Percentiles rank a stretch among this genome's conserved stretches.
Evolutionary conservation across 1,140 invertebrate species (phyloP).

Genomic region (Zaprionus africanus): DNA sequence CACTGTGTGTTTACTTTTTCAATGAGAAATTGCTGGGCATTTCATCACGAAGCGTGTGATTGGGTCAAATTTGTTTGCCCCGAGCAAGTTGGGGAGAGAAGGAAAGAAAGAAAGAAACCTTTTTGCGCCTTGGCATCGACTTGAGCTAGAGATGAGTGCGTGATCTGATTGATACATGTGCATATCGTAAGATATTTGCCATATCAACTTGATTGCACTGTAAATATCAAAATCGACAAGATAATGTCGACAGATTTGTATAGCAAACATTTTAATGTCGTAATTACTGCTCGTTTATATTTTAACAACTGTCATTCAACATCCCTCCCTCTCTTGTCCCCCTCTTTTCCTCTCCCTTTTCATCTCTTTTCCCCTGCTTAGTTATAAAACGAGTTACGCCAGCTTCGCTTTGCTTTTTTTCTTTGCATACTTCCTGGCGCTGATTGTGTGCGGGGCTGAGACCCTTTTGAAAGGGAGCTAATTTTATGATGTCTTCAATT

Average conservation of each 20-base stretch:
- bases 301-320: background rate
- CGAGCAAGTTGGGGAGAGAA: background rate
- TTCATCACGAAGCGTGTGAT: conserved; percentile 66
- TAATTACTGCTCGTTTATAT: conserved; percentile 3
- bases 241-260: background rate
- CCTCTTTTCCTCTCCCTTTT: background rate
- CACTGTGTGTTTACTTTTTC: conserved; percentile 67
- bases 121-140: too few species aligned
- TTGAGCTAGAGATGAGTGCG: conserved; percentile 27
- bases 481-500: conserved; percentile 73
- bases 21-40: conserved; percentile 70
- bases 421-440: conserved; percentile 35
- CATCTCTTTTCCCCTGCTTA: background rate
- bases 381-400: background rate
- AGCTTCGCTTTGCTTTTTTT: conserved; percentile 23
- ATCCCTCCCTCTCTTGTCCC: background rate
- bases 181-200: conserved; percentile 12
- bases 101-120: background rate
- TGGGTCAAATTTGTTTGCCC: conserved; percentile 43
- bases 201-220: conserved; percentile 12
- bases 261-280: background rate
- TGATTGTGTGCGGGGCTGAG: background rate
- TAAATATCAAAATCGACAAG: conserved; percentile 8
- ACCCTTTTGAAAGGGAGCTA: conserved; percentile 69
- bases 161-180: conserved; percentile 29